Percentiles rank a stretch among this genome's conserved stretches.
Evolutionary conservation across 2,888 invertebrate genomes (phyloP).

Genomic region (Stenichneumon culpator): DNA sequence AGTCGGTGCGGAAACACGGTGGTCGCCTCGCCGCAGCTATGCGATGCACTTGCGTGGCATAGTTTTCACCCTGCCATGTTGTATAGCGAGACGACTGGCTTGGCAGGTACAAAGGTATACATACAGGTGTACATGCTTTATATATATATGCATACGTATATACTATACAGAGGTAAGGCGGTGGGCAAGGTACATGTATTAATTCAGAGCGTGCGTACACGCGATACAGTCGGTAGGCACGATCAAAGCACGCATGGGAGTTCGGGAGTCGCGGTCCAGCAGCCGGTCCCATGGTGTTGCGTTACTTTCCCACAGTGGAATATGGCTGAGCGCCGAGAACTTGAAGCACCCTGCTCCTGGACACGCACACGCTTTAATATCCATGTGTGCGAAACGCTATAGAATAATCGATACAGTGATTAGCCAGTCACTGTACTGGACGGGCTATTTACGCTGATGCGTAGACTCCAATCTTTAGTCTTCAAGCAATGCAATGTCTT

Average conservation of each 20-base stretch:
- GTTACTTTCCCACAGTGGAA: constrained; percentile 81
- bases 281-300: constrained; percentile 81
- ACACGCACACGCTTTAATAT: constrained; percentile 37
- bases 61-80: constrained; percentile 61
- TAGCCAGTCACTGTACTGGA: not conserved
- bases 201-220: constrained; percentile 64
- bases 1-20: constrained; percentile 70
- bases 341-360: constrained; percentile 25
- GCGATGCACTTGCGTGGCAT: constrained; percentile 62
- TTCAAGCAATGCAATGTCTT: not conserved
- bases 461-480: not conserved
- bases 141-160: constrained; percentile 14
- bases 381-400: constrained; percentile 29
- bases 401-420: constrained; percentile 13
- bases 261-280: constrained; percentile 82
- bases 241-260: constrained; percentile 75
- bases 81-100: constrained; percentile 41
- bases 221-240: constrained; percentile 67
- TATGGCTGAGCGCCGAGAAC: constrained; percentile 7
- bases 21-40: constrained; percentile 65
- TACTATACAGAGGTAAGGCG: not conserved
- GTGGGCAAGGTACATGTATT: constrained; percentile 42
- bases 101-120: constrained; percentile 54
- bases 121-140: constrained; percentile 18
- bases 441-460: not conserved